Evolutionary conservation across 2,888 invertebrate species (phyloP).

Genomic region (Pyrrhia umbra): DNA sequence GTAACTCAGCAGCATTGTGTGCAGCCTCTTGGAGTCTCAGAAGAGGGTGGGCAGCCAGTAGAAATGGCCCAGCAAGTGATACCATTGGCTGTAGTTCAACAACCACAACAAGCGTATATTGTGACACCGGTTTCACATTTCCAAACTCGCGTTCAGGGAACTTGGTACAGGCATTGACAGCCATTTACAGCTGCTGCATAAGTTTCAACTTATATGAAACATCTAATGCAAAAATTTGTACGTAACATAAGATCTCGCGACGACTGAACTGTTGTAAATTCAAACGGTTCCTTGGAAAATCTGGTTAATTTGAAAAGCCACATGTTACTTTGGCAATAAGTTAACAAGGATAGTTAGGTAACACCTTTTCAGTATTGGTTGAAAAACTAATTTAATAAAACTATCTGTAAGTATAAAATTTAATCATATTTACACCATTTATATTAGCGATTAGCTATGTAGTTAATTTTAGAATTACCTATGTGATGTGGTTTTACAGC

Average conservation of each 20-base stretch:
- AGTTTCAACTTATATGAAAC: slow-evolving; percentile 58
- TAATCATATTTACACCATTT: slow-evolving; percentile 86
- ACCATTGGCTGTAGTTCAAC: slow-evolving; percentile 91
- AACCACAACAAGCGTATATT: slow-evolving; percentile 91
- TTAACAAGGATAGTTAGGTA: slow-evolving; percentile 81
- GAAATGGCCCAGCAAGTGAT: slow-evolving; percentile 92
- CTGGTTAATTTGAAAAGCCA: slow-evolving; percentile 70
- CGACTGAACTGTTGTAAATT: slow-evolving; percentile 70
- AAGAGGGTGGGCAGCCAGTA: slow-evolving; percentile 88
- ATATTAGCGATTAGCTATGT: slow-evolving; percentile 83
- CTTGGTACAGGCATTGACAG: slow-evolving; percentile 89
- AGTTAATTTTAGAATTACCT: slow-evolving; percentile 82
- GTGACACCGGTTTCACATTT: slow-evolving; percentile 92
- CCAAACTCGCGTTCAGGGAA: slow-evolving; percentile 91
- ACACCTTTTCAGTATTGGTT: slow-evolving; percentile 88
- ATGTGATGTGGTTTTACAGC: slow-evolving; percentile 63
- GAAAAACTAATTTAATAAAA: slow-evolving; percentile 81
- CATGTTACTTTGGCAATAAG: slow-evolving; percentile 86
- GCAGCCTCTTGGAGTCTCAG: slow-evolving; percentile 86
- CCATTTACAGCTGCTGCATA: slow-evolving; percentile 47
- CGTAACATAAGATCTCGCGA: slow-evolving; percentile 73
- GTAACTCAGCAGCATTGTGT: slow-evolving; percentile 87
- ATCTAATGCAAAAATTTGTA: slow-evolving; percentile 64
- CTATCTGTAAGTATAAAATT: slow-evolving; percentile 81
- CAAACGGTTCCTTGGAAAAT: slow-evolving; percentile 62